These are phyloP conservation scores for Gobio gobio DNA, from an alignment of 2,113 vertebrate species.

Conservation along the genomic window DNA sequence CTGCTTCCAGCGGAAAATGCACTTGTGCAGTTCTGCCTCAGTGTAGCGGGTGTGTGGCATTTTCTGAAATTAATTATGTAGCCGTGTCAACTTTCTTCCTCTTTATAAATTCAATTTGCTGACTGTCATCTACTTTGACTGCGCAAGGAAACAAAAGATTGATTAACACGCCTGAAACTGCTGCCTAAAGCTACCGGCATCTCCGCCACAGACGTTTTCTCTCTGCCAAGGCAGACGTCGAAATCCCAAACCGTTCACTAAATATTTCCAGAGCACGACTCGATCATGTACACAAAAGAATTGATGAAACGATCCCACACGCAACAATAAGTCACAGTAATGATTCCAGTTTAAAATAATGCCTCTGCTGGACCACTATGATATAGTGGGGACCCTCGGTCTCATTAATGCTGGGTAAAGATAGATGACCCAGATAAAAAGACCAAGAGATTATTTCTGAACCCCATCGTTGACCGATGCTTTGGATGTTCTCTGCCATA, in stretches of 20 bases:
- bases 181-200: constrained; percentile 61
- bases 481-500: constrained; percentile 33
- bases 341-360: constrained; percentile 78
- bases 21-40: constrained; percentile 46
- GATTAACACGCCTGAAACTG: constrained; percentile 64
- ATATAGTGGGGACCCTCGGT: constrained; percentile 74
- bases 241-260: constrained; percentile 55
- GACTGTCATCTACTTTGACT: constrained; percentile 65
- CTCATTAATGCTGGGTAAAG: constrained; percentile 78
- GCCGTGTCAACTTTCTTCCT: constrained; percentile 62
- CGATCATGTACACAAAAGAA: constrained; percentile 69
- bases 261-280: constrained; percentile 66
- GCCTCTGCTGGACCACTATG: constrained; percentile 72
- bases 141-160: constrained; percentile 66
- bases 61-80: constrained; percentile 67
- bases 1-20: constrained; percentile 38
- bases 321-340: constrained; percentile 78
- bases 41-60: constrained; percentile 57
- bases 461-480: constrained; percentile 44
- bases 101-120: constrained; percentile 70
- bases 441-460: constrained; percentile 70
- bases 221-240: constrained; percentile 54
- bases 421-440: constrained; percentile 79
- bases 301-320: constrained; percentile 66
- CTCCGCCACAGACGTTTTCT: constrained; percentile 47